Evolutionary conservation across 2,113 vertebrate genomes (phyloP).

Genomic region (Mesitornis unicolor): DNA sequence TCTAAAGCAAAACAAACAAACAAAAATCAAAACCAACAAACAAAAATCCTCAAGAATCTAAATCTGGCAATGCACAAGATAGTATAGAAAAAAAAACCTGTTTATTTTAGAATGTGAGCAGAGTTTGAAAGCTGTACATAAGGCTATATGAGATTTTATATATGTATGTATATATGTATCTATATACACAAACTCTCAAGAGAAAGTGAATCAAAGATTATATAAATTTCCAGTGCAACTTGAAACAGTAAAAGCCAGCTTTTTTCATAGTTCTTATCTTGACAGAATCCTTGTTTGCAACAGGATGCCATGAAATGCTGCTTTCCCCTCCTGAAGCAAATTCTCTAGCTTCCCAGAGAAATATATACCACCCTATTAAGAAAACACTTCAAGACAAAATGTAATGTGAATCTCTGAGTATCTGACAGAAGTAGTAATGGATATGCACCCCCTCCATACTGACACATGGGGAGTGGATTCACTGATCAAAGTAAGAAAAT

Average conservation of each 20-base stretch:
- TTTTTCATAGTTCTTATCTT: not conserved
- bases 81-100: not conserved
- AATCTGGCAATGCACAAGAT: not conserved
- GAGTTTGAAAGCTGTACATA: not conserved
- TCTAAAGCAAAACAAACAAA: not conserved
- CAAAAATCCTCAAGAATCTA: not conserved
- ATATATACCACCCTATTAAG: not conserved
- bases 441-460: not conserved
- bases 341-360: not conserved
- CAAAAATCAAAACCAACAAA: not conserved
- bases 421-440: not conserved
- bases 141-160: not conserved
- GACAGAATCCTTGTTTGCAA: not conserved
- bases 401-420: not conserved
- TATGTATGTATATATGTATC: rapidly evolving
- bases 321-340: not conserved
- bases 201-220: not conserved
- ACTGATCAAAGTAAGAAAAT: not conserved
- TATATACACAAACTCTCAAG: not conserved
- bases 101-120: not conserved
- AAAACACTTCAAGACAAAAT: not conserved
- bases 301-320: not conserved
- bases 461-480: not conserved
- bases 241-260: not conserved
- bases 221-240: not conserved